Conservation (phyloP, 1,140 invertebrate genomes). For the Drosophila ambigua region DNA sequence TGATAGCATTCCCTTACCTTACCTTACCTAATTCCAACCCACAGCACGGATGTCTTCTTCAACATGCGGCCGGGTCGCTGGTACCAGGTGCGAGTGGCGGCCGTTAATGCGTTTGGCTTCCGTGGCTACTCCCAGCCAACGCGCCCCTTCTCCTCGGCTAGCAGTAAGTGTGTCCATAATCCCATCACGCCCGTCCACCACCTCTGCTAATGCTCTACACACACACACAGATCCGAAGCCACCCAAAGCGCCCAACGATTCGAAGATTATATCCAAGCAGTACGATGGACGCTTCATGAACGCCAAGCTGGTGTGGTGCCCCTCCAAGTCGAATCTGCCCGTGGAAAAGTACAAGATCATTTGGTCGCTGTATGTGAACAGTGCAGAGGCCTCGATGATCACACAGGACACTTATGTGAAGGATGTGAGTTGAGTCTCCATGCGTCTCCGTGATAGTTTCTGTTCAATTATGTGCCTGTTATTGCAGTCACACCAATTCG, state of each 20-base stretch:
- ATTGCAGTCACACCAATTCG: slow-evolving; percentile 70
- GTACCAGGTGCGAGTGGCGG: slow-evolving; percentile 91
- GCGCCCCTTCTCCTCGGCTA: slow-evolving; percentile 86
- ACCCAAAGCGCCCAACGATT: slow-evolving; percentile 87
- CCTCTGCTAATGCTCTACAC: neutral
- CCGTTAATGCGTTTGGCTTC: slow-evolving; percentile 88
- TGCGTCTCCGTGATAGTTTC: neutral
- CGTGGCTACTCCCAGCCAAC: slow-evolving; percentile 88
- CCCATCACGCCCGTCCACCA: neutral
- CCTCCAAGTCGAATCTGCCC: slow-evolving; percentile 87
- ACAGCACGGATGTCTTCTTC: slow-evolving; percentile 85
- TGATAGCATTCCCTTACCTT: neutral
- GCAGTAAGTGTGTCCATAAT: slow-evolving; percentile 70
- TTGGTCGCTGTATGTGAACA: slow-evolving; percentile 75
- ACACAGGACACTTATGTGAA: slow-evolving; percentile 63
- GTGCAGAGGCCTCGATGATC: slow-evolving; percentile 61
- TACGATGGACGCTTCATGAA: slow-evolving; percentile 86
- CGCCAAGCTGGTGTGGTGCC: slow-evolving; percentile 86
- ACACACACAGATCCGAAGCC: slow-evolving; percentile 86
- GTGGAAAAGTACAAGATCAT: slow-evolving; percentile 85
- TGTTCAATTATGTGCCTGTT: neutral
- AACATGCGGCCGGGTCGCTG: slow-evolving; percentile 88
- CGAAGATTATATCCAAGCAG: slow-evolving; percentile 85
- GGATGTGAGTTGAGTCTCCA: slow-evolving; percentile 75
- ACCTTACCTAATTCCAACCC: neutral